These are phyloP conservation scores for Drosophila putrida DNA, from an alignment of 2,888 invertebrate genomes.

Conservation along the genomic window DNA sequence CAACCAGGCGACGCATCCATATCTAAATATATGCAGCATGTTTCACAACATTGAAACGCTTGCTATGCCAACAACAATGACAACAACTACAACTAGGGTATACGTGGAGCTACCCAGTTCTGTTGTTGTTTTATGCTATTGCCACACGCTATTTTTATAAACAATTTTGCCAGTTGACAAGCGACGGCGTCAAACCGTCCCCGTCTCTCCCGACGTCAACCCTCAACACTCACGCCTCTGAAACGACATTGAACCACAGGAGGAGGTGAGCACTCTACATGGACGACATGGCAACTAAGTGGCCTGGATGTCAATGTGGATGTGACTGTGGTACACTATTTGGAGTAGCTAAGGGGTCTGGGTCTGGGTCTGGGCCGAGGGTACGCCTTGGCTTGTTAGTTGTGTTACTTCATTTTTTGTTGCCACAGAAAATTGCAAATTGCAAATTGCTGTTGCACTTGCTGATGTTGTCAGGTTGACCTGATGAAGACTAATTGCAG, in stretches of 20 bases:
- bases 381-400: constrained; percentile 51
- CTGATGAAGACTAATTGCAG: constrained; percentile 78
- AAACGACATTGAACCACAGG: constrained; percentile 66
- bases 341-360: constrained; percentile 38
- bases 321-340: constrained; percentile 44
- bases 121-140: constrained; percentile 62
- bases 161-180: constrained; percentile 78
- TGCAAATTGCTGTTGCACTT: constrained; percentile 50
- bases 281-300: constrained; percentile 73
- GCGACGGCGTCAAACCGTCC: constrained; percentile 60
- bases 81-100: constrained; percentile 39
- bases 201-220: background rate
- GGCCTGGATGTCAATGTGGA: constrained; percentile 62
- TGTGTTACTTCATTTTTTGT: constrained; percentile 34
- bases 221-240: background rate
- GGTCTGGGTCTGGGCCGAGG: constrained; percentile 8
- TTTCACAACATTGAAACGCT: constrained; percentile 55
- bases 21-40: constrained; percentile 76
- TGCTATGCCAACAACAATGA: constrained; percentile 37
- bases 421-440: constrained; percentile 48
- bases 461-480: constrained; percentile 58
- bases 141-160: constrained; percentile 78
- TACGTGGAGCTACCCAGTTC: constrained; percentile 26
- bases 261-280: constrained; percentile 35
- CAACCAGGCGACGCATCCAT: constrained; percentile 61